Evolutionary conservation across 2,888 invertebrate genomes (phyloP).

Genomic region (Copidosoma aretas): DNA sequence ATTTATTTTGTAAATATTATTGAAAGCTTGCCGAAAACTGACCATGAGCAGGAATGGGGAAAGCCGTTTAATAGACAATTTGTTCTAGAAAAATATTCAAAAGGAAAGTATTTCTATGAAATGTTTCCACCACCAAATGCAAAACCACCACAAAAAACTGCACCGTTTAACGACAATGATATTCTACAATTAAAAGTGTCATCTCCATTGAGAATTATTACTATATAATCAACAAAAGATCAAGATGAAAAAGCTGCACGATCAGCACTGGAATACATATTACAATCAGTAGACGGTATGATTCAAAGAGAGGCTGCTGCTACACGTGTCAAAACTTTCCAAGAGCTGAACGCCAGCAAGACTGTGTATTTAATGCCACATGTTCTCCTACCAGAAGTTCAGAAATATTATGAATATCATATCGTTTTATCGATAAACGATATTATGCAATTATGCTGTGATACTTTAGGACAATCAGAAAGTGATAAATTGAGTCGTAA

Average conservation of each 20-base stretch:
- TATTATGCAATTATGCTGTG: too few species aligned
- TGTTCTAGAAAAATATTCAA: slow-evolving; percentile 40
- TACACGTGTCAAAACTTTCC: too few species aligned
- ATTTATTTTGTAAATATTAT: too few species aligned
- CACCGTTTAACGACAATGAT: background rate
- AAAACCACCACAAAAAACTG: background rate
- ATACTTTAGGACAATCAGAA: too few species aligned
- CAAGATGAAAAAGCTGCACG: background rate
- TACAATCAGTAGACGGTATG: background rate
- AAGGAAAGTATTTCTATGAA: slow-evolving; percentile 37
- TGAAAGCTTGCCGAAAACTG: slow-evolving; percentile 38
- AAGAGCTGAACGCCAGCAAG: too few species aligned
- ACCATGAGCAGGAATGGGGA: slow-evolving; percentile 41
- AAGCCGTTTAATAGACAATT: slow-evolving; percentile 37
- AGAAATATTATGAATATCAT: too few species aligned
- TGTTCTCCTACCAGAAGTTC: too few species aligned
- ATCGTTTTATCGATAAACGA: too few species aligned
- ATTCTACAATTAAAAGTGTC: background rate
- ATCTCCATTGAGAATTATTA: slow-evolving; percentile 1
- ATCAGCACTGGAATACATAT: too few species aligned
- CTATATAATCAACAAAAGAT: background rate
- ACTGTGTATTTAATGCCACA: too few species aligned
- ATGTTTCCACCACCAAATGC: slow-evolving; percentile 33
- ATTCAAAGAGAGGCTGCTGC: too few species aligned
- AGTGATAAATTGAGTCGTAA: too few species aligned